Base-by-base conservation (phyloP, 1,140 invertebrate genomes). In the Euschistus heros region DNA sequence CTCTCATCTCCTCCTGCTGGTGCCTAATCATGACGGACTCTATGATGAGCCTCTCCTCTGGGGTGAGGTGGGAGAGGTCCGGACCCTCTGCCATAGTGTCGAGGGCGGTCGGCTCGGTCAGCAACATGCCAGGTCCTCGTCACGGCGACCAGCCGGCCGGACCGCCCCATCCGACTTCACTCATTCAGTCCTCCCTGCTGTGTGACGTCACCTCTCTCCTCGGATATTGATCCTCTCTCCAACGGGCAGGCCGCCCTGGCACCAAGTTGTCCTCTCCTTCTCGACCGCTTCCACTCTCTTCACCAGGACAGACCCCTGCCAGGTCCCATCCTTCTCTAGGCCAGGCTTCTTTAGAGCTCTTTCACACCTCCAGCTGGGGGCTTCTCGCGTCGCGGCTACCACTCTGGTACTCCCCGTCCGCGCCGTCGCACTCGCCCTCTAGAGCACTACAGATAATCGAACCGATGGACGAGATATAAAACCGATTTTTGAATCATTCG, bases 41-140 rank as follows among this genome's bases (percentile, higher is more conserved):
- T 77, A 99, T 98, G 81, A 98, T 96, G 78, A 87, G 86, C 75
- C 95, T 84, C 81, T 98, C 96, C 78, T 98, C 94, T 72, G 92
- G 89, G 72, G 93, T 98, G 73, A 98, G 86, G 80, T 98, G 94
- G 74, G 92, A 97, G 73, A 99, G 85, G 83, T 98, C 95, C 71
- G 94, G 94, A 33, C 55, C 62, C 47, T 66, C 65, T 57, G 66
- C 66, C 66, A 67, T 67, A 37, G 2, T 20, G 5, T 42, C 17
- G 2, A 18, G 59, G 33, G 17, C 4, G 27, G 18, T 14, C 20
- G 54, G 54, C 20, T 57, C 24, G 14, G 18, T 22, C 20, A 57
- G 54, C 18, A 57, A 26, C 54, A 57, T 57, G 54, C 54, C 54
- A 57, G 54, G 2, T 0, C 1, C 22, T 13, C 18, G 18, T 57